Evolutionary conservation across 1,140 invertebrate species (phyloP).

Genomic region (Cyrtorhinus lividipennis): DNA sequence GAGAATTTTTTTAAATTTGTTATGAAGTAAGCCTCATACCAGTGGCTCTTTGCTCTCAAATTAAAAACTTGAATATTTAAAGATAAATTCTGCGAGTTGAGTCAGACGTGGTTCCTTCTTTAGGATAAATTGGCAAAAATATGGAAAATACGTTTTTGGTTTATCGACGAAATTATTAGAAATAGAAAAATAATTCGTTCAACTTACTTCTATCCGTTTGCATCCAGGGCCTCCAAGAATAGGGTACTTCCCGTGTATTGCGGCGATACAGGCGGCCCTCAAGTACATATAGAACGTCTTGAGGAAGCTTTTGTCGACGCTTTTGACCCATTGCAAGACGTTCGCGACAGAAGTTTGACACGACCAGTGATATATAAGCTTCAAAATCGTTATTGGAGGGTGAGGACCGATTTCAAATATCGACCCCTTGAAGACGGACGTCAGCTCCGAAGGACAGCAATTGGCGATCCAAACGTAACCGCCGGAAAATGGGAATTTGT

Average conservation of each 20-base stretch:
- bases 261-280: conserved; percentile 58
- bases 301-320: conserved; percentile 57
- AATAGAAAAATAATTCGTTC: too few relatives aligned
- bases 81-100: too few relatives aligned
- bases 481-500: conserved; percentile 68
- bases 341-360: conserved; percentile 78
- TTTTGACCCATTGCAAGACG: conserved; percentile 75
- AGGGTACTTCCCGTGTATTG: conserved; percentile 54
- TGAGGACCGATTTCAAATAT: conserved; percentile 71
- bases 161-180: too few relatives aligned
- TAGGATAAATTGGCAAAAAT: too few relatives aligned
- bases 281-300: conserved; percentile 66
- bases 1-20: too few relatives aligned
- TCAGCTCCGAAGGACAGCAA: conserved; percentile 43
- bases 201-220: not conserved
- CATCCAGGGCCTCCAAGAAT: conserved; percentile 43
- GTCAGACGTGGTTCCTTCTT: too few relatives aligned
- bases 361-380: conserved; percentile 78
- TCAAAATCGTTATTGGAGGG: conserved; percentile 60
- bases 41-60: too few relatives aligned
- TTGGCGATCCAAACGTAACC: conserved; percentile 80
- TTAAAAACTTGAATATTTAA: too few relatives aligned
- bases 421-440: conserved; percentile 38
- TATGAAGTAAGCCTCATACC: too few relatives aligned
- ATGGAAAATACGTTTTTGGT: too few relatives aligned